A percentile compares a stretch with the other conserved stretches of the same genome.
phyloP scores from a whole-genome alignment of 2,797 vertebrate genomes.

The Rhinoraja longicauda region DNA sequence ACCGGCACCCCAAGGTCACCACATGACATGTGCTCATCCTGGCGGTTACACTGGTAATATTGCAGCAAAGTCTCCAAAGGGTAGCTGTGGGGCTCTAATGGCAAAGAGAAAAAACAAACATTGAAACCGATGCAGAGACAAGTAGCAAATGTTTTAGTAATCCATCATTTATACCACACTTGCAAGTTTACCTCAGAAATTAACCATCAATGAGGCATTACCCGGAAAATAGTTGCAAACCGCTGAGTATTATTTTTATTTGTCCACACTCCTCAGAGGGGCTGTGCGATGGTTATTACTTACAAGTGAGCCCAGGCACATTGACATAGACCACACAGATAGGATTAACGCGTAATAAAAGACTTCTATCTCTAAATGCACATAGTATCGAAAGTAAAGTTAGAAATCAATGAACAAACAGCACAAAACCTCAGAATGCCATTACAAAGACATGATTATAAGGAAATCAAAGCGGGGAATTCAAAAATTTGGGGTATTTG shows the following conservation, averaged over 20 bases:
- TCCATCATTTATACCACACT: not conserved
- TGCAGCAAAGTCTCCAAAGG: conserved; percentile 72
- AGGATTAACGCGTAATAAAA: no score
- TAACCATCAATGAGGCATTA: not conserved
- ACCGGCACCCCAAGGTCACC: conserved; percentile 71
- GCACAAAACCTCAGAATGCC: no score
- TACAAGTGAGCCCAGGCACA: no score
- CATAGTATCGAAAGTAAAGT: no score
- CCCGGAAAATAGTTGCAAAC: not conserved
- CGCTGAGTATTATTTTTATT: not conserved
- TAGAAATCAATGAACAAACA: no score
- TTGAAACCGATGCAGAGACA: not conserved
- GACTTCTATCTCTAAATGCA: no score
- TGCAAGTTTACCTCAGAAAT: not conserved
- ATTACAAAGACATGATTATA: no score
- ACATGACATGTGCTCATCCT: conserved; percentile 77
- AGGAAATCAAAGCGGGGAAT: no score
- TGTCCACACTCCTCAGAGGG: not conserved
- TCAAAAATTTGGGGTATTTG: no score
- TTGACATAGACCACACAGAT: not conserved
- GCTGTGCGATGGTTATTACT: not conserved
- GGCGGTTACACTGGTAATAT: conserved; percentile 64
- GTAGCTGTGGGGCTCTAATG: conserved; percentile 52
- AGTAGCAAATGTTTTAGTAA: not conserved
- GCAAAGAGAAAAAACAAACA: conserved; percentile 39